phyloP scores from a whole-genome alignment of 2,888 invertebrate species.

The Clusia tigrina region DNA sequence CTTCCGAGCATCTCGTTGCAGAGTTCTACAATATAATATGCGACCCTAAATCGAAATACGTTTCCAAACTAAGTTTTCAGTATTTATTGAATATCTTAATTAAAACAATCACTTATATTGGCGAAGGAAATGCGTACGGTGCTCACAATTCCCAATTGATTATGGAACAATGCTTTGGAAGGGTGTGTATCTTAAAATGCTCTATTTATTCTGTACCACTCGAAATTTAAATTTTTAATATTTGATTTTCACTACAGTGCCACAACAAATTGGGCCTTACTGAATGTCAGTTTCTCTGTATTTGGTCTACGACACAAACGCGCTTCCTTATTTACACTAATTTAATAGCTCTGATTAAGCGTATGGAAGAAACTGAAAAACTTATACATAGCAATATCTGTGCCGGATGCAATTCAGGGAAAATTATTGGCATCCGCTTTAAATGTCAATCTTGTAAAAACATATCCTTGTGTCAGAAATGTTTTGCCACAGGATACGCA shows the following conservation, averaged over 20 bases:
- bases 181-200: not conserved
- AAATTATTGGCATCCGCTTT: conserved; percentile 62
- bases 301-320: conserved; percentile 58
- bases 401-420: conserved; percentile 53
- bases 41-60: conserved; percentile 52
- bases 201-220: not conserved
- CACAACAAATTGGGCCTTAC: conserved; percentile 52
- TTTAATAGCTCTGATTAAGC: conserved; percentile 57
- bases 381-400: conserved; percentile 59
- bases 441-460: conserved; percentile 60
- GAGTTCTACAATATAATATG: conserved; percentile 55
- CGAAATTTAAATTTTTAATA: not conserved
- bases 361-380: conserved; percentile 60
- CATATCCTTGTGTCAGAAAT: conserved; percentile 59
- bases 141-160: conserved; percentile 49
- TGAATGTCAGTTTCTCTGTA: conserved; percentile 59
- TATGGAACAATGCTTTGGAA: conserved; percentile 56
- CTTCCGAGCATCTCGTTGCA: conserved; percentile 51
- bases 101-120: conserved; percentile 59
- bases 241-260: conserved; percentile 39
- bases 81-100: conserved; percentile 53
- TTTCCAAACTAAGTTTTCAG: conserved; percentile 58
- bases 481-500: conserved; percentile 57
- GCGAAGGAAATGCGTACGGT: conserved; percentile 59
- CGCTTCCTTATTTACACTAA: conserved; percentile 61